Percentiles rank a stretch among this genome's conserved stretches.
Evolutionary conservation across 2,888 invertebrate genomes (phyloP).

Genomic region (Trachelus stipa): DNA sequence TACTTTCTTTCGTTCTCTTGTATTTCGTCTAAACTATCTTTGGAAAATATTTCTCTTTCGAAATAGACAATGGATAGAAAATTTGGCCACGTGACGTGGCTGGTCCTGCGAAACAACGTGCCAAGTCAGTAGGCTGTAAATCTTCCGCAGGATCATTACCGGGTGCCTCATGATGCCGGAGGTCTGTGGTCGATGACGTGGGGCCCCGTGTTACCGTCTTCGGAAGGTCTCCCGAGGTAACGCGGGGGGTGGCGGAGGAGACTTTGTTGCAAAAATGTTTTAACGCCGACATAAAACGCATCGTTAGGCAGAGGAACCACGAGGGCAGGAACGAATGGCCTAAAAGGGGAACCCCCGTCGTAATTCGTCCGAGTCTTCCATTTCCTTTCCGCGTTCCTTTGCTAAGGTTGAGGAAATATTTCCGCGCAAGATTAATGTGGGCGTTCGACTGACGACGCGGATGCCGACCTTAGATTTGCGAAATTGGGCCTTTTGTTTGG

Average conservation of each 20-base stretch:
- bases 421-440: conserved; percentile 29
- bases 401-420: conserved; percentile 25
- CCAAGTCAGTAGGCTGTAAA: conserved; percentile 30
- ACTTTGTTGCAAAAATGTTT: conserved; percentile 6
- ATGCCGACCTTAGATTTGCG: neutral
- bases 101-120: conserved; percentile 6
- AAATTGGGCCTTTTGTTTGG: neutral
- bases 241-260: neutral
- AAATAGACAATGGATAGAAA: conserved; percentile 35
- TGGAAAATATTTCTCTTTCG: conserved; percentile 32
- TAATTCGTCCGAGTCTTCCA: conserved; percentile 10
- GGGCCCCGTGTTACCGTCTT: neutral
- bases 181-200: neutral
- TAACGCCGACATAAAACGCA: conserved; percentile 38
- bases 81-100: conserved; percentile 36
- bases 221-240: neutral
- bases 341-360: conserved; percentile 5
- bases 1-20: conserved; percentile 5
- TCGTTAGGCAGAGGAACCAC: conserved; percentile 29
- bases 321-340: conserved; percentile 2
- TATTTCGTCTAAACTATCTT: neutral
- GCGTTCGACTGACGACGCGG: too few relatives aligned
- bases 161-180: neutral
- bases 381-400: conserved; percentile 21
- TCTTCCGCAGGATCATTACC: conserved; percentile 29